phyloP scores from a whole-genome alignment of 2,113 vertebrate species.

The Hiodon alosoides region DNA sequence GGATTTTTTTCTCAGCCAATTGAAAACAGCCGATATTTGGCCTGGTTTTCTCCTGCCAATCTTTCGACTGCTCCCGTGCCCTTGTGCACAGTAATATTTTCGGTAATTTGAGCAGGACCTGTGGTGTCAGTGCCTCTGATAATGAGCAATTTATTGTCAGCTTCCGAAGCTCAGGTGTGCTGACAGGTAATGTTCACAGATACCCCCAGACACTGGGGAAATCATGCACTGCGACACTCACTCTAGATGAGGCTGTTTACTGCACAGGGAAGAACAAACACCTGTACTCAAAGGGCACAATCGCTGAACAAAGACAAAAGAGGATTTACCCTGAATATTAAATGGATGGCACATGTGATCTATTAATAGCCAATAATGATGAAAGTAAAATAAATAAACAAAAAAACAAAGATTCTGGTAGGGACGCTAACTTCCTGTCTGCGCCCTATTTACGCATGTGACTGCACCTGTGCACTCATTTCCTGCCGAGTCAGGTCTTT shows the following conservation, averaged over 20 bases:
- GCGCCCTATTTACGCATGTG: neutral
- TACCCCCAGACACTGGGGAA: conserved; percentile 52
- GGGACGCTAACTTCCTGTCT: conserved; percentile 11
- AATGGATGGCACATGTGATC: neutral
- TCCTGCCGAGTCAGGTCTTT: neutral
- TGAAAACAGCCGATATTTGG: too few relatives aligned
- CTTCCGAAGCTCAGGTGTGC: conserved; percentile 62
- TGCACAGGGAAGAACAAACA: conserved; percentile 41
- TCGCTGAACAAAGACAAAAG: conserved; percentile 17
- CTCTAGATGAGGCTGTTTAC: conserved; percentile 41
- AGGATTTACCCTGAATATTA: conserved; percentile 28
- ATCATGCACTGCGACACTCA: conserved; percentile 47
- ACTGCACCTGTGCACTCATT: conserved; percentile 4
- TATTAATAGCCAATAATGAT: neutral
- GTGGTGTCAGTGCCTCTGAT: conserved; percentile 52
- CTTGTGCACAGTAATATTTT: conserved; percentile 37
- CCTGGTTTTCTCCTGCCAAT: too few relatives aligned
- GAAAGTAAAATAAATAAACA: neutral
- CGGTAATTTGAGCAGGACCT: conserved; percentile 37
- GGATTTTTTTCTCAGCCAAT: too few relatives aligned
- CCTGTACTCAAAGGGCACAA: conserved; percentile 26
- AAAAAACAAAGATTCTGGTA: neutral
- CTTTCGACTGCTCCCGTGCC: neutral
- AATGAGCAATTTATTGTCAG: conserved; percentile 25
- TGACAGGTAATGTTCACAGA: conserved; percentile 56